Conservation (phyloP, 2,797 vertebrate species). For the Crenichthys baileyi region DNA sequence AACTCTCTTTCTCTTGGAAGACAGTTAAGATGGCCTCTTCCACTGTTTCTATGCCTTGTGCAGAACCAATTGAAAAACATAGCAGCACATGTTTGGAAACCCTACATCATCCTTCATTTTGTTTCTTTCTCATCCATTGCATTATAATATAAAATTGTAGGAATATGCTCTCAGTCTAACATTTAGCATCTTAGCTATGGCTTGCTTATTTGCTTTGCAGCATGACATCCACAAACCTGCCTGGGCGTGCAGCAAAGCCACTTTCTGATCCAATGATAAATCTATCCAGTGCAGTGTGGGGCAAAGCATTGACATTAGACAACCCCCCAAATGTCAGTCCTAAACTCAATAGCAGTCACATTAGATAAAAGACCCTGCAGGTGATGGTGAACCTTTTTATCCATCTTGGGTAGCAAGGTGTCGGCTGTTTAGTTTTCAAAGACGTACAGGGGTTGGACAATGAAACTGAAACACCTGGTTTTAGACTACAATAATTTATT, state of each 20-base stretch:
- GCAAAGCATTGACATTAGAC: background rate
- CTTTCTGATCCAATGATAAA: background rate
- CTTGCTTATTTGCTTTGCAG: background rate
- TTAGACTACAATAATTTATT: too few species aligned
- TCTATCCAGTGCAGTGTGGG: background rate
- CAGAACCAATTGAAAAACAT: background rate
- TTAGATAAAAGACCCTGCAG: too few species aligned
- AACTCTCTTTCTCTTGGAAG: background rate
- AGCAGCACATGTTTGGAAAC: background rate
- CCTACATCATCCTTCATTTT: background rate
- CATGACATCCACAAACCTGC: background rate
- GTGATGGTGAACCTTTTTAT: too few species aligned
- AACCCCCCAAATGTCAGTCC: too few species aligned
- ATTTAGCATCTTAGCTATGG: background rate
- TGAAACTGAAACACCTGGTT: too few species aligned
- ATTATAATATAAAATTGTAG: background rate
- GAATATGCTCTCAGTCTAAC: background rate
- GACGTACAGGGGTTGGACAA: too few species aligned
- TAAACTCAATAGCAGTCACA: too few species aligned
- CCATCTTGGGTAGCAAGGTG: too few species aligned
- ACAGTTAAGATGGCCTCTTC: background rate
- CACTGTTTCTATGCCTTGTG: background rate
- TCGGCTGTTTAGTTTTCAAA: too few species aligned
- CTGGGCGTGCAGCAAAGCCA: background rate
- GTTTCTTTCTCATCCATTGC: background rate